These are phyloP conservation scores for Cheilosia pagana DNA, from an alignment of 2,888 invertebrate genomes.

Conservation along the genomic window DNA sequence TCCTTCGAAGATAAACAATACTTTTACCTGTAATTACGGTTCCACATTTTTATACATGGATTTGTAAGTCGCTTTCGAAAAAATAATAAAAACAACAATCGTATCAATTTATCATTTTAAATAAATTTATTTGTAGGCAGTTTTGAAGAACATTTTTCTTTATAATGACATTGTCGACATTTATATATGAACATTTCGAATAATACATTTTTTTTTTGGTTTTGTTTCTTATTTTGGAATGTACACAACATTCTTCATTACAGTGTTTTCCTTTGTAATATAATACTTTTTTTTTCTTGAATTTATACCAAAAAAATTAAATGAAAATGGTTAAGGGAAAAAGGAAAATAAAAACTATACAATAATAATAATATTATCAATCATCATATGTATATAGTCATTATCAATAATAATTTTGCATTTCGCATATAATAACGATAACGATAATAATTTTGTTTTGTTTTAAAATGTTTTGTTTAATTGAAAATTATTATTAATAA, in stretches of 20 bases:
- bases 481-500: conserved; percentile 74
- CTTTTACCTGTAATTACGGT: too few relatives aligned
- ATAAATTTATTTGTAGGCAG: conserved; percentile 83
- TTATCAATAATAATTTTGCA: conserved; percentile 70
- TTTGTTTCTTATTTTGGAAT: conserved; percentile 60
- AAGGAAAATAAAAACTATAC: conserved; percentile 62
- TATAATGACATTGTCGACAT: conserved; percentile 80
- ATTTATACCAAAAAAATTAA: conserved; percentile 59
- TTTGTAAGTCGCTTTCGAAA: too few relatives aligned
- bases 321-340: conserved; percentile 28
- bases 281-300: conserved; percentile 59
- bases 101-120: conserved; percentile 74
- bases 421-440: conserved; percentile 66
- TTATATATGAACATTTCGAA: conserved; percentile 82
- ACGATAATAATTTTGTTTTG: conserved; percentile 61
- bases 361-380: conserved; percentile 70
- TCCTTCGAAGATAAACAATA: too few relatives aligned
- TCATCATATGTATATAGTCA: conserved; percentile 70
- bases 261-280: conserved; percentile 38
- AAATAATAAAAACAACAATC: conserved; percentile 1
- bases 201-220: conserved; percentile 72
- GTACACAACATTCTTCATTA: conserved; percentile 70
- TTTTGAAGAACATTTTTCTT: conserved; percentile 83
- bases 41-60: too few relatives aligned
- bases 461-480: conserved; percentile 18